Conservation (phyloP, 2,888 invertebrate species). For the Choreutis nemorana region DNA sequence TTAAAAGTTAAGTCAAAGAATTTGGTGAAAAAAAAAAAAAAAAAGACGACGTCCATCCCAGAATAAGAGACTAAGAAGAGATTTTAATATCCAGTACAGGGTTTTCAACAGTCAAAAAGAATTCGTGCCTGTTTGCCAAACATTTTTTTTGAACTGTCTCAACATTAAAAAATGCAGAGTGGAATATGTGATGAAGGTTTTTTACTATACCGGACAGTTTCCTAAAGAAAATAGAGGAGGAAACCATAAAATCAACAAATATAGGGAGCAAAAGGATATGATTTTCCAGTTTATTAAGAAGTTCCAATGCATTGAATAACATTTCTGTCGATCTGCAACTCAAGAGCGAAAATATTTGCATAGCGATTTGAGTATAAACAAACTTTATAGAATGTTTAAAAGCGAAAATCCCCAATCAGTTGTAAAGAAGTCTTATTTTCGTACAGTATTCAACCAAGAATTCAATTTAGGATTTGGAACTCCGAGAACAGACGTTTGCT, state of each 20-base stretch:
- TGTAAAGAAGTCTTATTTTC: slow-evolving; percentile 13
- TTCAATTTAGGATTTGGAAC: slow-evolving; percentile 15
- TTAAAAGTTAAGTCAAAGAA: no score
- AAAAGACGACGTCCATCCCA: no score
- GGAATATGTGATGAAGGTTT: not conserved
- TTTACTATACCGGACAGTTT: not conserved
- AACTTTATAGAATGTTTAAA: slow-evolving; percentile 12
- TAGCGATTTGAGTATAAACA: slow-evolving; percentile 11
- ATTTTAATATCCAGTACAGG: not conserved
- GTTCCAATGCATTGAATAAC: not conserved
- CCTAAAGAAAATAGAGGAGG: not conserved
- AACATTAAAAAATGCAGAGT: not conserved
- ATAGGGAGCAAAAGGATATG: not conserved
- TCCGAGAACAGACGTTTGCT: slow-evolving; percentile 14
- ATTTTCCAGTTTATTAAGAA: not conserved
- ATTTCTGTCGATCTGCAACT: not conserved
- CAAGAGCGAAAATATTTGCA: slow-evolving; percentile 11
- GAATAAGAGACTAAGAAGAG: not conserved
- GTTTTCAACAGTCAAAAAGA: not conserved
- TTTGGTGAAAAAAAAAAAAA: no score
- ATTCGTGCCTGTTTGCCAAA: slow-evolving; percentile 1
- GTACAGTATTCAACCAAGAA: slow-evolving; percentile 12
- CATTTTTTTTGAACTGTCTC: not conserved
- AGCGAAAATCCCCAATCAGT: slow-evolving; percentile 6
- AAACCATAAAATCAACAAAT: not conserved